Percentiles rank a stretch among this genome's conserved stretches.
Conservation (phyloP, 35 echinoderm and acorn worm species). For the Diadema setosum region DNA sequence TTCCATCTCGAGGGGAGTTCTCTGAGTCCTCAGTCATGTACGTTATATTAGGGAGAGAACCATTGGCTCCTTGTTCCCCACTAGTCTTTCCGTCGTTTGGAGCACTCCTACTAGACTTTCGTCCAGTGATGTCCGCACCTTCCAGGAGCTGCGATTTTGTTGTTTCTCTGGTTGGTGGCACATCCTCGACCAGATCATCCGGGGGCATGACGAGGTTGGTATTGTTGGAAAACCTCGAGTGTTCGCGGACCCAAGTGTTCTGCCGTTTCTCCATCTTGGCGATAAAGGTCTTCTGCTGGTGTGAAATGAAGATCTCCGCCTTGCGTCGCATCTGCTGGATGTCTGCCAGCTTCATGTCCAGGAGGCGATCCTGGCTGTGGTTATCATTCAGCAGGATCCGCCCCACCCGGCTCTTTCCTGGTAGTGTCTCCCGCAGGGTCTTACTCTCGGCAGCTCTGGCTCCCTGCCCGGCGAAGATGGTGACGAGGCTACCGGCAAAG, state of each 20-base stretch:
- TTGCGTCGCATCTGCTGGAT: constrained; percentile 37
- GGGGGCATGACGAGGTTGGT: background rate
- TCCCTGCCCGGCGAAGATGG: constrained; percentile 45
- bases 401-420: constrained; percentile 59
- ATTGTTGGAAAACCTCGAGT: constrained; percentile 8
- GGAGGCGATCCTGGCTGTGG: constrained; percentile 51
- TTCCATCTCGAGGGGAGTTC: background rate
- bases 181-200: background rate
- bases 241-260: constrained; percentile 50
- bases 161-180: background rate
- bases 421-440: constrained; percentile 20
- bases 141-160: background rate
- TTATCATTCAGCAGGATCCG: constrained; percentile 59
- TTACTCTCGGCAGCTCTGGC: constrained; percentile 33
- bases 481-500: constrained; percentile 41
- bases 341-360: constrained; percentile 58
- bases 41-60: background rate
- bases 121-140: background rate
- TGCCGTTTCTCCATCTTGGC: constrained; percentile 47
- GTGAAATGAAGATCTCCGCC: constrained; percentile 22
- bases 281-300: constrained; percentile 64
- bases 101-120: background rate
- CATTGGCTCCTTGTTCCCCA: no score
- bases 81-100: background rate
- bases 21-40: constrained; percentile 3